Conservation (phyloP, 2,888 invertebrate species). For the Heterodera filipjevi region DNA sequence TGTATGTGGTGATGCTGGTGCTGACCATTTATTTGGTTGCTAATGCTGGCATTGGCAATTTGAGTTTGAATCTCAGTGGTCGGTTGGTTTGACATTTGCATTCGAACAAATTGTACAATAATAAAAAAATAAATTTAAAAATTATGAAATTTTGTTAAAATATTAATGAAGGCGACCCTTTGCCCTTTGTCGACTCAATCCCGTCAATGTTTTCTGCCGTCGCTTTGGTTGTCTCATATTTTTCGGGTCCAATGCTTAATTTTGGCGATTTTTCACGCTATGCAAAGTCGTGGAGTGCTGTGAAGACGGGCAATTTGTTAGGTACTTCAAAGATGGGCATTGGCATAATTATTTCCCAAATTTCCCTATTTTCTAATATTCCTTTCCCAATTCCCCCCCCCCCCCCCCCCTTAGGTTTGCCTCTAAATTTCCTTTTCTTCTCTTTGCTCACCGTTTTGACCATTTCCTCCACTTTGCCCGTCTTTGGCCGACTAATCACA, state of each 20-base stretch:
- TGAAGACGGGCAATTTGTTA: not conserved
- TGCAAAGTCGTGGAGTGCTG: constrained; percentile 1
- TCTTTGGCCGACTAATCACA: not conserved
- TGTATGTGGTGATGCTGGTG: constrained; percentile 12
- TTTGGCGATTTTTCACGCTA: constrained; percentile 19
- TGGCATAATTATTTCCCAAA: too few relatives aligned
- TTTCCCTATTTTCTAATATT: too few relatives aligned
- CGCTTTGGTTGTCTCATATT: not conserved
- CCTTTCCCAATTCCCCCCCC: too few relatives aligned
- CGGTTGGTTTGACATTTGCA: not conserved
- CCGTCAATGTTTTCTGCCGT: not conserved
- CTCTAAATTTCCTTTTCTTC: constrained; percentile 2
- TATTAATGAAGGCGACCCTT: not conserved
- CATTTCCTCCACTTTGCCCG: not conserved
- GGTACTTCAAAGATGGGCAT: too few relatives aligned
- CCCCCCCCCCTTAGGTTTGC: not conserved
- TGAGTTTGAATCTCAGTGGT: constrained; percentile 6
- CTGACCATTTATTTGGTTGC: constrained; percentile 19
- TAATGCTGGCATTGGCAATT: constrained; percentile 16
- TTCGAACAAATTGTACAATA: too few relatives aligned
- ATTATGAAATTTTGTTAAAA: not conserved
- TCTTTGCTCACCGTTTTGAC: constrained; percentile 13
- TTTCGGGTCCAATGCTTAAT: constrained; percentile 14
- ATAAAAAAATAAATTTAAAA: not conserved
- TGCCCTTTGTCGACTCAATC: constrained; percentile 1